Conservation (phyloP, 1,140 invertebrate genomes). For the Caenorhabditis brenneri region DNA sequence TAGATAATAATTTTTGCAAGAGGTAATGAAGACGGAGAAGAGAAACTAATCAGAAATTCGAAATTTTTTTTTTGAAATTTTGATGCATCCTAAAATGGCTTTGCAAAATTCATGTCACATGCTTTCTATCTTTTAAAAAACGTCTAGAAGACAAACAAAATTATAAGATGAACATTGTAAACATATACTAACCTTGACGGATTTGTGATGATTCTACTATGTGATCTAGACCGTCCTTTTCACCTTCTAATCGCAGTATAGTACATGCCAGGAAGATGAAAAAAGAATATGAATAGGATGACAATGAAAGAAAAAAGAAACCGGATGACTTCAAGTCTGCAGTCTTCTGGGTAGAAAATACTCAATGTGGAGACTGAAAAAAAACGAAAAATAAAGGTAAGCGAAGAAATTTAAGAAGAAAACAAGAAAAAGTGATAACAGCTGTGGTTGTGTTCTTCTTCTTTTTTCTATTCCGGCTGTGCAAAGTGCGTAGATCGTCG, state of each 20-base stretch:
- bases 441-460: neutral
- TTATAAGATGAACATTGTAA: neutral
- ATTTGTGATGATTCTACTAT: neutral
- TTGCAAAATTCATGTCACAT: neutral
- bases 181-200: slow-evolving; percentile 14
- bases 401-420: neutral
- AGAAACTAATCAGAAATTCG: too few relatives aligned
- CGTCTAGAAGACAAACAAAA: neutral
- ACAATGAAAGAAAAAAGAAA: neutral
- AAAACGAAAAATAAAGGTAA: neutral
- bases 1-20: neutral
- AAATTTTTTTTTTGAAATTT: neutral
- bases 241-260: neutral
- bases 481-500: neutral
- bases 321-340: neutral
- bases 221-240: neutral
- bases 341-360: neutral
- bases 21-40: too few relatives aligned
- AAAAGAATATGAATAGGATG: neutral
- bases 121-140: neutral
- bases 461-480: neutral
- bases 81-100: neutral
- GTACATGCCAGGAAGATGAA: neutral
- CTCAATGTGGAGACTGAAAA: neutral
- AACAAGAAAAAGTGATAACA: neutral